Conservation (phyloP, 2,113 vertebrate genomes). For the Paramisgurnus dabryanus region DNA sequence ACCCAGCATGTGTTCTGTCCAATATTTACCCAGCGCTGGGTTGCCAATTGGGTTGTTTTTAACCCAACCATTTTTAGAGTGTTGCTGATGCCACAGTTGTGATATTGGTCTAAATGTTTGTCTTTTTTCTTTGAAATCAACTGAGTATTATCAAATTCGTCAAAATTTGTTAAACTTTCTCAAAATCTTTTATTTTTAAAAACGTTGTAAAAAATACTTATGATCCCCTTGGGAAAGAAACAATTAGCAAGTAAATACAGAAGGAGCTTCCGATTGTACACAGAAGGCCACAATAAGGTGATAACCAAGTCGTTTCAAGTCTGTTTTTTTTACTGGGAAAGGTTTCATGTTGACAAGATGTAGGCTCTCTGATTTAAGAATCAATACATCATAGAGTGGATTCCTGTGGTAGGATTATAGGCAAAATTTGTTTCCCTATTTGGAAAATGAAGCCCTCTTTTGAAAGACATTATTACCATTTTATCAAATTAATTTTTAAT, state of each 20-base stretch:
- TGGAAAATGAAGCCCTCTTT: conserved; percentile 22
- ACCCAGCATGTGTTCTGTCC: too few relatives aligned
- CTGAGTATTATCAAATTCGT: conserved; percentile 47
- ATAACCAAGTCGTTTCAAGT: conserved; percentile 72
- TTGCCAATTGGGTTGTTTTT: too few relatives aligned
- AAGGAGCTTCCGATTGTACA: conserved; percentile 79
- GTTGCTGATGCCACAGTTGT: conserved; percentile 86
- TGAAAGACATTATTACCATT: not conserved
- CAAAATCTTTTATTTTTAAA: conserved; percentile 52
- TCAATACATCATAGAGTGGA: not conserved
- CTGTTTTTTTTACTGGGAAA: conserved; percentile 56
- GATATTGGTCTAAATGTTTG: conserved; percentile 60
- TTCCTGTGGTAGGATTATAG: not conserved
- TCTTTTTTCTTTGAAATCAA: conserved; percentile 55
- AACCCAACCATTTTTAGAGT: too few relatives aligned
- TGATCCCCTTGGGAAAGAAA: conserved; percentile 68
- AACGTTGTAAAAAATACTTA: conserved; percentile 66
- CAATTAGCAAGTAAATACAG: conserved; percentile 64
- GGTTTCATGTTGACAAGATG: conserved; percentile 40
- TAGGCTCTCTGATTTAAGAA: not conserved
- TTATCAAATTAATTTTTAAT: not conserved
- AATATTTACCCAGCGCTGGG: too few relatives aligned
- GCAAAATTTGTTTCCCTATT: conserved; percentile 8
- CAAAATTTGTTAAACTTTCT: conserved; percentile 45
- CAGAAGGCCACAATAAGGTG: conserved; percentile 92